Base-by-base conservation (phyloP, 2,888 invertebrate genomes). In the Tipula vernalis region DNA sequence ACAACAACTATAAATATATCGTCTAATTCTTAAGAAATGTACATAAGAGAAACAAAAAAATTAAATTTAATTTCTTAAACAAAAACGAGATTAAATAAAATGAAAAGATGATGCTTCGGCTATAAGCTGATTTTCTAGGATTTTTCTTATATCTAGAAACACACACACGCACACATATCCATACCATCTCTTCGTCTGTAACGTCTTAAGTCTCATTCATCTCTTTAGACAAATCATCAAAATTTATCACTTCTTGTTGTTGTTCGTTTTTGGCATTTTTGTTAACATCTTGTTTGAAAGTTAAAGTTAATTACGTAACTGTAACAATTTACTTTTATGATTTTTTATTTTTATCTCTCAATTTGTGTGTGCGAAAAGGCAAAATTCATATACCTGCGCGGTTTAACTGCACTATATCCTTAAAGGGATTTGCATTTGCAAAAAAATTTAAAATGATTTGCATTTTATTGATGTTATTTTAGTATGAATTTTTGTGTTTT, bases 271-370 rank as follows among this genome's bases (percentile, higher is more conserved):
- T 18, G 71, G 71, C 28, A 28, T 71, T 71, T 71, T 71, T 18
- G 71, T 71, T 71, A 71, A 71, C 71, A 71, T 71, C 71, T 71
- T 71, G 71, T 71, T 71, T 71, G 13, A 71, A 71, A 71, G 51
- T 71, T 71, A 71, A n/a, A 71, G 71, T 71, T 71, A 71, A 71
- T 71, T 71, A 71, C 71, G 71, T 71, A 71, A 71, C 71, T 71
- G 71, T 71, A 71, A 71, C 71, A 71, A 10, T 71, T 51, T 51
- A 15, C 5, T 15, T 51, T 51, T 28, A 71, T 28, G 18, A 71
- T 71, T 71, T 28, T 71, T 6, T 71, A 10, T 71, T 28, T 71
- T 6, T 28, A 28, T 71, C 0, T 71, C 12, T 57, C 6, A 51
- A 51, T 51, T 57, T 57, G 57, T 51, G 51, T 57, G 51, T 44